Percentiles rank a stretch among this genome's conserved stretches.
These are phyloP conservation scores for Aphelinus certus DNA, from an alignment of 1,140 invertebrate genomes.

Conservation along the genomic window DNA sequence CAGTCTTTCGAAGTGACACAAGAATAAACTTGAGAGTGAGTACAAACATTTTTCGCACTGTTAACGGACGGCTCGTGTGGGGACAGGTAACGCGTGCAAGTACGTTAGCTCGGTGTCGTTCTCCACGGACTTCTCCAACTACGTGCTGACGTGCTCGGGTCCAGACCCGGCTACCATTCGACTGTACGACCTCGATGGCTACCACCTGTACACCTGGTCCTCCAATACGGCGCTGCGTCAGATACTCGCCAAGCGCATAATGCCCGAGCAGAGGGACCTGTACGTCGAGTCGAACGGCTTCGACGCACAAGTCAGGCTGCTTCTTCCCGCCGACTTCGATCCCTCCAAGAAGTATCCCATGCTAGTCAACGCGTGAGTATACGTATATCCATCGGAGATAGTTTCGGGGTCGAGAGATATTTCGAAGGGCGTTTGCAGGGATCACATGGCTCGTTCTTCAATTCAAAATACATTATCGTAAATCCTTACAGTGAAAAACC, in stretches of 20 bases:
- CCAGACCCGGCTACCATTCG: slow-evolving; percentile 56
- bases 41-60: too few relatives aligned
- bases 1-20: too few relatives aligned
- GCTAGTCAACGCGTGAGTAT: slow-evolving; percentile 54
- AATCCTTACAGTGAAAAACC: too few relatives aligned
- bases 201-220: slow-evolving; percentile 66
- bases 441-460: too few relatives aligned
- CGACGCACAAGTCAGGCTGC: slow-evolving; percentile 56
- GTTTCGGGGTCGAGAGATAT: background rate
- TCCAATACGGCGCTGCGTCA: slow-evolving; percentile 66
- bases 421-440: too few relatives aligned
- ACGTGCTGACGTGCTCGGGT: slow-evolving; percentile 76
- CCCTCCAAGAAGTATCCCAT: slow-evolving; percentile 52
- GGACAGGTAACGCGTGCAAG: slow-evolving; percentile 64
- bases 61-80: too few relatives aligned
- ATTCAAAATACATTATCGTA: too few relatives aligned
- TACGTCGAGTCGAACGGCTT: slow-evolving; percentile 70
- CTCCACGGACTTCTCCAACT: slow-evolving; percentile 70
- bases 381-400: background rate
- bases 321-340: slow-evolving; percentile 62
- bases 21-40: too few relatives aligned
- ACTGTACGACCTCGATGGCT: slow-evolving; percentile 37
- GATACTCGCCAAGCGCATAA: slow-evolving; percentile 65
- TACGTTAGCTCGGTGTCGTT: slow-evolving; percentile 71
- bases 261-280: slow-evolving; percentile 70